Percentiles rank a stretch among this genome's conserved stretches.
Evolutionary conservation across 2,888 invertebrate genomes (phyloP).

Genomic region (Scelioninae gen. 1): DNA sequence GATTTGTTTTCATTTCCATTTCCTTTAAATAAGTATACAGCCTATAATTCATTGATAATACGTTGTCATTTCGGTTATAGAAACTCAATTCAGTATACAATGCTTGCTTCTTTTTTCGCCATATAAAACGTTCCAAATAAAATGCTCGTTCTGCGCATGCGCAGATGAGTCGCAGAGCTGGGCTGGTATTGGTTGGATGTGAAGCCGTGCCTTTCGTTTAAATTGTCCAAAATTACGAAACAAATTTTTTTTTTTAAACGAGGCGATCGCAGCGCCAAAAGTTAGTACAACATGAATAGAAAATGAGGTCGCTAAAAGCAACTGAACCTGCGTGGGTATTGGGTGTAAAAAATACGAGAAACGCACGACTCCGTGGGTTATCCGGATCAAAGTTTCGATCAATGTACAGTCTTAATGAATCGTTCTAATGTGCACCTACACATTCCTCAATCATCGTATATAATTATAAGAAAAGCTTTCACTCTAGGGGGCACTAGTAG

Average conservation of each 20-base stretch:
- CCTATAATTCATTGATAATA: conserved; percentile 37
- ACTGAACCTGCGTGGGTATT: no score
- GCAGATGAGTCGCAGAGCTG: conserved; percentile 68
- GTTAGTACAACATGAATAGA: no score
- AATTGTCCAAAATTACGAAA: background rate
- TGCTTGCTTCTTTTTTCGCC: conserved; percentile 22
- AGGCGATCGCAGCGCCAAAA: background rate
- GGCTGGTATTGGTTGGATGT: conserved; percentile 10
- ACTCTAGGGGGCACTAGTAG: conserved; percentile 78
- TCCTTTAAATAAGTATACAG: conserved; percentile 65
- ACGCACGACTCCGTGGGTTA: conserved; percentile 28
- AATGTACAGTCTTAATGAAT: conserved; percentile 79
- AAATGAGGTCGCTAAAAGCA: no score
- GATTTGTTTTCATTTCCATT: conserved; percentile 11
- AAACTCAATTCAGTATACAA: conserved; percentile 53
- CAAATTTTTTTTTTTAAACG: background rate
- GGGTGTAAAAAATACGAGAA: background rate
- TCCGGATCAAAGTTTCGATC: conserved; percentile 59
- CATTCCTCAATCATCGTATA: conserved; percentile 71
- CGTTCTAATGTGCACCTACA: conserved; percentile 76
- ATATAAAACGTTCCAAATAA: conserved; percentile 73
- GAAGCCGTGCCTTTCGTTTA: conserved; percentile 32
- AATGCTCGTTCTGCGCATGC: conserved; percentile 75
- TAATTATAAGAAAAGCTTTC: conserved; percentile 77
- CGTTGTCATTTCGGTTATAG: conserved; percentile 51